Percentiles rank a stretch among this genome's conserved stretches.
Conservation (phyloP, 2,797 vertebrate genomes). For the Chloroceryle inda region DNA sequence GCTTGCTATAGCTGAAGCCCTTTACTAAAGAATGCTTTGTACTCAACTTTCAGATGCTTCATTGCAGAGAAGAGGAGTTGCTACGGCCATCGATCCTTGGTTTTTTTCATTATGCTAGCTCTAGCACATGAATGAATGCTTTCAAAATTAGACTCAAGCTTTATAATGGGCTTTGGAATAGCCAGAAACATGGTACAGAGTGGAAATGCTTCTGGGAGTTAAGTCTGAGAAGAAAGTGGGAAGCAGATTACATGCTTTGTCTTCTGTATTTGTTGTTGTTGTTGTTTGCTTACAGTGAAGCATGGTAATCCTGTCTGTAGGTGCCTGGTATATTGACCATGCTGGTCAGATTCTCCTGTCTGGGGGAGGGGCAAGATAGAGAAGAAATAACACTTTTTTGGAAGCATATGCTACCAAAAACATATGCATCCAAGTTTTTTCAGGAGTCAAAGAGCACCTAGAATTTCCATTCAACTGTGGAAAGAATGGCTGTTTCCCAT, state of each 20-base stretch:
- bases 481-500: conserved; percentile 62
- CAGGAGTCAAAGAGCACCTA: conserved; percentile 43
- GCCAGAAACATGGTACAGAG: not conserved
- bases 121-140: not conserved
- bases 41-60: not conserved
- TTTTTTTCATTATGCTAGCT: not conserved
- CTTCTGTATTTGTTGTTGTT: not conserved
- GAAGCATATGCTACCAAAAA: conserved; percentile 22
- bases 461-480: conserved; percentile 39
- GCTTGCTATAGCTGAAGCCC: not conserved
- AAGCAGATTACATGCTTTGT: not conserved
- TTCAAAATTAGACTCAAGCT: not conserved
- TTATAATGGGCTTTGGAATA: not conserved
- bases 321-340: conserved; percentile 19
- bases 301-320: not conserved
- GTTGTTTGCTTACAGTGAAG: not conserved
- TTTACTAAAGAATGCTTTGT: not conserved
- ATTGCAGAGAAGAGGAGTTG: not conserved
- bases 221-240: not conserved
- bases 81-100: rapidly evolving
- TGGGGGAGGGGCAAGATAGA: not conserved
- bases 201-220: not conserved
- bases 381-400: conserved; percentile 16
- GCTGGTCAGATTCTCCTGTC: not conserved
- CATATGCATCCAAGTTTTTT: not conserved